Evolutionary conservation across 2,888 invertebrate species (phyloP).

Genomic region (Mimumesa dahlbomi): DNA sequence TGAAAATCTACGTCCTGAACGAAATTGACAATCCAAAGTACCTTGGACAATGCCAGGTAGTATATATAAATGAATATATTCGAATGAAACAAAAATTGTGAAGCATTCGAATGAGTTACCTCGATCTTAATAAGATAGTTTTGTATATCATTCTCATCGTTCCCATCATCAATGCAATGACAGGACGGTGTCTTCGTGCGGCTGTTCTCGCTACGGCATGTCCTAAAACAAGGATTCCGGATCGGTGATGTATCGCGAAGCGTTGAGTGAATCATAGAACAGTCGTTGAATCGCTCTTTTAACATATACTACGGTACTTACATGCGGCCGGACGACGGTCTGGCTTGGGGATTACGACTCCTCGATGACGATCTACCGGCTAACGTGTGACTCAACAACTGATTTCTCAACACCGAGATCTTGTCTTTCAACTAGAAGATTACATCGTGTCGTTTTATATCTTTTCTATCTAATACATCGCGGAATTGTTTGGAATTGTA

Average conservation of each 20-base stretch:
- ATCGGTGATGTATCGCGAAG: conserved; percentile 44
- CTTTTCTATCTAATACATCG: too few species aligned
- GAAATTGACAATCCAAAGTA: too few species aligned
- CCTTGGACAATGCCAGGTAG: too few species aligned
- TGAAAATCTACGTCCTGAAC: too few species aligned
- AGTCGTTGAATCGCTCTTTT: conserved; percentile 28
- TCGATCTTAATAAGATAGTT: conserved; percentile 68
- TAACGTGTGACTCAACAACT: conserved; percentile 73
- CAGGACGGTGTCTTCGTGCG: conserved; percentile 68
- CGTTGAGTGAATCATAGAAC: conserved; percentile 41
- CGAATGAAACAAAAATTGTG: too few species aligned
- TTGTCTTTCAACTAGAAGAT: conserved; percentile 75
- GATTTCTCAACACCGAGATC: conserved; percentile 71
- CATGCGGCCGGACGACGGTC: conserved; percentile 72
- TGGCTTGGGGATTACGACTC: conserved; percentile 61
- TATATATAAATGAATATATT: too few species aligned
- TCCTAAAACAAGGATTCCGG: conserved; percentile 65
- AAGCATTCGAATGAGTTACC: too few species aligned
- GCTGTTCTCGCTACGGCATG: conserved; percentile 74
- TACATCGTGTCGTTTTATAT: neutral
- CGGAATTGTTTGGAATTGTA: too few species aligned
- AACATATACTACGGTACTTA: conserved; percentile 57
- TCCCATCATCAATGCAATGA: conserved; percentile 56
- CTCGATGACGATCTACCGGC: conserved; percentile 70
- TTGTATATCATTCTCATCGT: conserved; percentile 61